Conservation (phyloP, 2,888 invertebrate species). For the Priocnemis perturbator region DNA sequence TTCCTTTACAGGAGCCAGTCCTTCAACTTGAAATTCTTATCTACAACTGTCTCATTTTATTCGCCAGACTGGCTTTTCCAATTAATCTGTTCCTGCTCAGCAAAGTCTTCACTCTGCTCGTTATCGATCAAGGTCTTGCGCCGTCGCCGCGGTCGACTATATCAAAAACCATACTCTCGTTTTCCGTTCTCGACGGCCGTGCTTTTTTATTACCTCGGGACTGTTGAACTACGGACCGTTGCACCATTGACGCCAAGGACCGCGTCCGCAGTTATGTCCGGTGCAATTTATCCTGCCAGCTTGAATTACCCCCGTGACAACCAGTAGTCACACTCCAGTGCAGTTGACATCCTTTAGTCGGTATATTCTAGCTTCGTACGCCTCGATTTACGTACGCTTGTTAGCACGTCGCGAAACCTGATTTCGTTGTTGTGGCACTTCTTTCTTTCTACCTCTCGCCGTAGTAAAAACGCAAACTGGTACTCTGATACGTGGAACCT, state of each 20-base stretch:
- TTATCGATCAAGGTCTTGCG: no score
- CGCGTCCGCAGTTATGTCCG: slow-evolving; percentile 42
- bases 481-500: no score
- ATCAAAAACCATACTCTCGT: slow-evolving; percentile 16
- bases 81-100: no score
- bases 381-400: slow-evolving; percentile 41
- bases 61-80: no score
- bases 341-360: slow-evolving; percentile 53
- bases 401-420: slow-evolving; percentile 42
- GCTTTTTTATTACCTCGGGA: slow-evolving; percentile 21
- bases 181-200: slow-evolving; percentile 6
- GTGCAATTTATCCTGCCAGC: slow-evolving; percentile 50
- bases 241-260: slow-evolving; percentile 38
- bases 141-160: background rate
- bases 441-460: background rate
- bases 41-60: no score
- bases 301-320: slow-evolving; percentile 51
- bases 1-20: no score
- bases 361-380: slow-evolving; percentile 36
- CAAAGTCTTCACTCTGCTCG: no score
- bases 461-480: background rate
- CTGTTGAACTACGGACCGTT: slow-evolving; percentile 27
- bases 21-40: no score
- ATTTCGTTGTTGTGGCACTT: slow-evolving; percentile 20
- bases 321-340: slow-evolving; percentile 55